Base-by-base conservation (phyloP, 2,113 vertebrate species). In the Etheostoma cragini region DNA sequence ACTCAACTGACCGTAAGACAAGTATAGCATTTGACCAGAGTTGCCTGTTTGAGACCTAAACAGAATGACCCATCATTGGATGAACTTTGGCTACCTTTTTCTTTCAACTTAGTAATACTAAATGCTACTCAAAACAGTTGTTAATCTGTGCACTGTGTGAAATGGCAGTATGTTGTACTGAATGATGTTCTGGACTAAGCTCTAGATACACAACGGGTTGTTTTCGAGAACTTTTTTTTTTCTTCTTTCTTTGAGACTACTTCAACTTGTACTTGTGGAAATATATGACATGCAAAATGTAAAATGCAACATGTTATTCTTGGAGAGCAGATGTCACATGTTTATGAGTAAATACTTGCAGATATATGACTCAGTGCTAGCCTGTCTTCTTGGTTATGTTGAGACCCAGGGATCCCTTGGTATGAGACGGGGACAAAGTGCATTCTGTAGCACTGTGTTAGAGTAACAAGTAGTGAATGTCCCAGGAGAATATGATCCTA, bases 261-360 rank as follows among this genome's bases (percentile, higher is more conserved):
- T 86, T 82, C 65, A 81, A 82, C 54, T 81, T 73, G 90, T 89
- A 82, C 86, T 90, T 88, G 86, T 92, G 90, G 46, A 92, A 83
- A 49, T 93, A 76, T 89, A 88, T 81, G 67, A 89, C 71, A 88
- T 89, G 83, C 76, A 84, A 88, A 73, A 86, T 88, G 80, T 85
- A 58, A 86, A 86, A 87, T 84, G 81, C 82, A 91, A 92, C 80
- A 73, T 91, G 87, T 85, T 87, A 87, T 80, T 87, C 81, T 89
- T 87, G 67, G 71, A 85, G 67, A 86, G 72, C 79, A 77, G 77
- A 84, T 90, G 83, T 90, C 86, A 84, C 54, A 90, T 85, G 90
- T 90, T 89, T 91, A 84, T 88, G 87, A 93, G 73, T 94, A 94
- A 93, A 93, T 80, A 82, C 87, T 90, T 90, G 87, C 79, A 91